phyloP scores from a whole-genome alignment of 2,113 vertebrate species.

The Notothenia rossii region DNA sequence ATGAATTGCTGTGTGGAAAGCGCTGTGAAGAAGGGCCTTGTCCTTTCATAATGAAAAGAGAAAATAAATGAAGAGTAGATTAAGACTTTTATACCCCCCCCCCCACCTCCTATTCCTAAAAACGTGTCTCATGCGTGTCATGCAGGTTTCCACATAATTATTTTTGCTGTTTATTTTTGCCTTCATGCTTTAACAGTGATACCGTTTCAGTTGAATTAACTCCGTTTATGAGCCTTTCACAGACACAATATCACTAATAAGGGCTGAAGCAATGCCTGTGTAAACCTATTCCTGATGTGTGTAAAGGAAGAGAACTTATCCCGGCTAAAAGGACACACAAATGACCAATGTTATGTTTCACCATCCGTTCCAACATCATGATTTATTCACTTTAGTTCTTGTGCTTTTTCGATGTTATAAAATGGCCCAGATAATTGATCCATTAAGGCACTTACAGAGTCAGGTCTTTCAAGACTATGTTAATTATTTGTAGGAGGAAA shows the following conservation, averaged over 20 bases:
- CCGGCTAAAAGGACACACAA: constrained; percentile 2
- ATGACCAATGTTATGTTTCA: neutral
- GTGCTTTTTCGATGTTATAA: neutral
- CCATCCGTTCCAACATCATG: neutral
- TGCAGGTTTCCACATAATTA: constrained; percentile 52
- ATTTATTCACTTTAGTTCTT: constrained; percentile 6
- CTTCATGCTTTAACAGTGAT: constrained; percentile 34
- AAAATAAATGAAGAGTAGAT: constrained; percentile 55
- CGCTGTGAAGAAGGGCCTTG: constrained; percentile 29
- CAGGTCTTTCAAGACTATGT: constrained; percentile 21
- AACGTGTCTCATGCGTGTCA: constrained; percentile 47
- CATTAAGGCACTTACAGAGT: constrained; percentile 19
- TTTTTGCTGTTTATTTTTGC: constrained; percentile 64
- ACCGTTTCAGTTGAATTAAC: constrained; percentile 46
- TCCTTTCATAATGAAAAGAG: constrained; percentile 38
- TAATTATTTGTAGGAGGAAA: constrained; percentile 31
- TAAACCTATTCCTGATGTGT: neutral
- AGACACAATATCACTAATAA: constrained; percentile 34
- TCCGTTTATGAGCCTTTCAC: constrained; percentile 27
- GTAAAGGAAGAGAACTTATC: neutral
- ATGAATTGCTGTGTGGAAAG: constrained; percentile 21
- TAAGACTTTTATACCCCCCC: constrained; percentile 27
- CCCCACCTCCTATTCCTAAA: constrained; percentile 18
- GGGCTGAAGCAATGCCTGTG: constrained; percentile 14
- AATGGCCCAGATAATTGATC: constrained; percentile 28